A percentile compares a stretch with the other conserved stretches of the same genome.
Conservation (phyloP, 2,113 vertebrate genomes). For the Pteruthius melanotis region DNA sequence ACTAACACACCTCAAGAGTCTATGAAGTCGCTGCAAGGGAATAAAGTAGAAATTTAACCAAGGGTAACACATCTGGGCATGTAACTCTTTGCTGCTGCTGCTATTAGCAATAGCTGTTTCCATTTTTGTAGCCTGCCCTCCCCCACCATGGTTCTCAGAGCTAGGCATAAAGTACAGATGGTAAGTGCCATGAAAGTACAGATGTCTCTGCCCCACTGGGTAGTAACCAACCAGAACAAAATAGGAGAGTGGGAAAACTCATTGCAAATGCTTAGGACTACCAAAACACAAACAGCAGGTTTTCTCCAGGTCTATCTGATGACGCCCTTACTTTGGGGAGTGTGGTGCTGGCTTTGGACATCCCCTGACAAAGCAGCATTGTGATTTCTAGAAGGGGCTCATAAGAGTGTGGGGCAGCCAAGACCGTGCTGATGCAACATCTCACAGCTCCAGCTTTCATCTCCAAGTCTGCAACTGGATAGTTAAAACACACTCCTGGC, state of each 20-base stretch:
- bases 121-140: not conserved
- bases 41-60: not conserved
- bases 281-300: not conserved
- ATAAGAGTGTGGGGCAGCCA: not conserved
- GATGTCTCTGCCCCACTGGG: not conserved
- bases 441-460: not conserved
- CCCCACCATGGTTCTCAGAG: not conserved
- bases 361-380: not conserved
- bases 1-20: not conserved
- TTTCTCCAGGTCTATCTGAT: not conserved
- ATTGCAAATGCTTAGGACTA: not conserved
- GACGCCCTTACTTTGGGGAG: rapidly evolving
- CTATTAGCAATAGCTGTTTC: not conserved
- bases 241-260: not conserved
- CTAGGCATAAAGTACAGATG: not conserved
- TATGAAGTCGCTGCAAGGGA: not conserved
- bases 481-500: not conserved
- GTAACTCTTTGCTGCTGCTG: not conserved
- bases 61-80: not conserved
- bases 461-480: not conserved
- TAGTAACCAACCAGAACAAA: not conserved
- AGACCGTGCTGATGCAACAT: not conserved
- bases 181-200: not conserved
- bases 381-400: not conserved
- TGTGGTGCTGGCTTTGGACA: not conserved